Conservation (phyloP, 1,140 invertebrate genomes). For the Ericerus pela region DNA sequence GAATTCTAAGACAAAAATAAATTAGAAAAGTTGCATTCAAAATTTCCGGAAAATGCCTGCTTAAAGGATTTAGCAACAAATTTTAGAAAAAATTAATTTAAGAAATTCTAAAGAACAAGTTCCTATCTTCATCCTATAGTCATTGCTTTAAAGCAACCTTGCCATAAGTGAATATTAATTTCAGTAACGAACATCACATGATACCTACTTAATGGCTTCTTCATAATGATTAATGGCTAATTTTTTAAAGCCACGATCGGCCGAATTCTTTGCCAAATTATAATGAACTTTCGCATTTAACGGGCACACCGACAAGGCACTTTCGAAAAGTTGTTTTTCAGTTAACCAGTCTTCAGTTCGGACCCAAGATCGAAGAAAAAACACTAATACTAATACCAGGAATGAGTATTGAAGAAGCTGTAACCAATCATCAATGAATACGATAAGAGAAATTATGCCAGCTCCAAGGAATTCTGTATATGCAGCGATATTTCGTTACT, state of each 20-base stretch:
- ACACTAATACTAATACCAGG: conserved; percentile 36
- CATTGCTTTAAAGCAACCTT: no score
- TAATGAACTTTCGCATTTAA: conserved; percentile 92
- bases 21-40: no score
- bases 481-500: conserved; percentile 19
- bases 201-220: no score
- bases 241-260: conserved; percentile 49
- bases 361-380: conserved; percentile 44
- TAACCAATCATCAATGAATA: background rate
- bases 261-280: conserved; percentile 69
- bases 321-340: conserved; percentile 55
- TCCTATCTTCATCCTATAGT: no score
- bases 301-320: conserved; percentile 60
- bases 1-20: no score
- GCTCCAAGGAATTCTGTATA: background rate
- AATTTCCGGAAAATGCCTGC: background rate
- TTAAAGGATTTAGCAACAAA: background rate
- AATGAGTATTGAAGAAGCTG: conserved; percentile 27
- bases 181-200: no score
- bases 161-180: no score
- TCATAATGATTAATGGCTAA: conserved; percentile 63
- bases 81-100: background rate
- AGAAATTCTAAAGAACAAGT: conserved; percentile 40
- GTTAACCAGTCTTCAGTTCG: conserved; percentile 64
- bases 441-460: background rate